Base-by-base conservation (phyloP, 2,888 invertebrate genomes). In the Apoda limacodes region DNA sequence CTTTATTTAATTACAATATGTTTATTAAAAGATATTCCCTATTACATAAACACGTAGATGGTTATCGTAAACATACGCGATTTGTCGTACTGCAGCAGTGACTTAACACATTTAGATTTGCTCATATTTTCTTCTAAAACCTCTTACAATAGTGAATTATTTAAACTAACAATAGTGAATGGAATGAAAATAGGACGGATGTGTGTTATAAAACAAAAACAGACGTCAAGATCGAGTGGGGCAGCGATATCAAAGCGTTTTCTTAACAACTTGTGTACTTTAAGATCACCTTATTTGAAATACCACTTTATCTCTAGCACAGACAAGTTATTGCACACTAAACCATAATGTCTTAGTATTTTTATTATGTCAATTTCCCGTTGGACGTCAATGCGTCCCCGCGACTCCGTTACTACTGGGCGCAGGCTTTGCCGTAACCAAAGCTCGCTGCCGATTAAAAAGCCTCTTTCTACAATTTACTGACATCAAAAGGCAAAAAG, bases 51-150 rank as follows among this genome's bases (percentile, higher is more conserved):
- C n/a, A n/a, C n/a, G n/a, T n/a, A n/a, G n/a, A n/a, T n/a, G n/a
- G n/a, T n/a, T n/a, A n/a, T n/a, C n/a, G n/a, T n/a, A n/a, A n/a
- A n/a, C n/a, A n/a, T 45, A 47, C 46, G 45, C 48, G 45, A 47
- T 53, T 55, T 60, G 63, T 57, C 71, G 68, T 69, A 71, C 66
- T 71, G 72, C 71, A 71, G 71, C 53, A 52, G 58, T 58, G 49
- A 59, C 43, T 50, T 43, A 36, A 45, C 50, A 42, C 25, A 23
- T 35, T 32, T 37, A 24, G 13, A n/a, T n/a, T n/a, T n/a, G n/a
- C n/a, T n/a, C n/a, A 29, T 3, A 6, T 28, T 27, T 24, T 26
- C 10, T 6, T 13, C 12, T 9, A 32, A 25, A 15, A 13, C 30
- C 26, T 22, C 23, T 9, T 25, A 10, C 37, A 34, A 13, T 15